Evolutionary conservation across 2,797 vertebrate species (phyloP), one percentile per base, ranked within the genome.

Genomic region (Menidia menidia): DNA sequence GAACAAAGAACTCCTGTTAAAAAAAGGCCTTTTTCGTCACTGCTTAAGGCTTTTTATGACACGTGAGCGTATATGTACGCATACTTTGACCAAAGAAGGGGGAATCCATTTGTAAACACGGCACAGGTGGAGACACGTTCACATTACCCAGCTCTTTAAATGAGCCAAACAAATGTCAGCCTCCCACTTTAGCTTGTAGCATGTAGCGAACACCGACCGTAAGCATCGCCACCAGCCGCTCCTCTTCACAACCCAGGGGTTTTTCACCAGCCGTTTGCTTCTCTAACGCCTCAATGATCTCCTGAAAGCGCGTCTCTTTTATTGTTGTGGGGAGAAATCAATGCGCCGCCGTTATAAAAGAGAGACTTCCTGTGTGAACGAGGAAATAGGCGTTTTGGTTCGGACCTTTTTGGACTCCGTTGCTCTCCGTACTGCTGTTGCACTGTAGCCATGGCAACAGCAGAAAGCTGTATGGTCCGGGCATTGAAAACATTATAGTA

Each of bases 101-200:
- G 6, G 31, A 55, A 13, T 7, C 0, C 4, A 60, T 10, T 14
- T 10, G 51, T 51, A 42, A 51, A 71, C 30, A 58, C 25, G 57
- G 32, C 12, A 55, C 51, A 30, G n/a, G 42, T 32, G 55, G 44
- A 3, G 63, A 47, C 45, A 47, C 47, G 43, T 10, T 11, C 18
- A 64, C 60, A 54, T 61, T 25, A 73, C 10, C 8, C 32, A 63
- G 71, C 71, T 63, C 60, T 85, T 82, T 74, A 81, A 78, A 79
- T 4, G 63, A 45, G 39, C 50, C 33, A 41, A 62, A 68, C 72
- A 48, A 60, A 35, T 14, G 63, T 62, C 45, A 69, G 43, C 31
- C 58, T 83, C 83, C 82, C 79, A 75, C 70, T 69, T 71, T 89
- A 91, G 90, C 90, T 82, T 60, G 60, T 81, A 82, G 88, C 83